phyloP scores from a whole-genome alignment of 2,113 vertebrate genomes.

The Lontra canadensis region DNA sequence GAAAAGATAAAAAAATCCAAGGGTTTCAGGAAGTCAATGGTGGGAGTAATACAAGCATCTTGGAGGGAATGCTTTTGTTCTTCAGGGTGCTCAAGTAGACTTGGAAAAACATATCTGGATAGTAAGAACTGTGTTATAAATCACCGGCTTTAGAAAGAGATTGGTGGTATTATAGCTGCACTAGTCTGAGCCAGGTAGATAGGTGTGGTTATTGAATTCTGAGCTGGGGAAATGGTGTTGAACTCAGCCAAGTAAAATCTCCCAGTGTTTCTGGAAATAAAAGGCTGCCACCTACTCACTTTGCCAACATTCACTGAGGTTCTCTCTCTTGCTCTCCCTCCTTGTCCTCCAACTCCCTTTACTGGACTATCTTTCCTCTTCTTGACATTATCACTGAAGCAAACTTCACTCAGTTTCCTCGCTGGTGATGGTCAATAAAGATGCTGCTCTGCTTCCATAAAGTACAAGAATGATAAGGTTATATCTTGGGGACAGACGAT shows the following conservation, averaged over 20 bases:
- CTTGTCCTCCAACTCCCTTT: background rate
- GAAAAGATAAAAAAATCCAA: background rate
- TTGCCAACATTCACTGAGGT: background rate
- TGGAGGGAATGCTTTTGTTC: background rate
- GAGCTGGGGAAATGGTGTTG: background rate
- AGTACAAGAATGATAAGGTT: background rate
- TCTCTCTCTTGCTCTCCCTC: background rate
- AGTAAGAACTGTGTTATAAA: background rate
- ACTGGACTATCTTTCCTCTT: background rate
- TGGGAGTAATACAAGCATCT: background rate
- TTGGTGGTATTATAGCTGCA: background rate
- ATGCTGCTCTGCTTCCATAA: background rate
- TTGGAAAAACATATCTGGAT: background rate
- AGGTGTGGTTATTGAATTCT: background rate
- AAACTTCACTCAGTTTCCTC: background rate
- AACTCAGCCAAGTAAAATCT: background rate
- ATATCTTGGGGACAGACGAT: background rate
- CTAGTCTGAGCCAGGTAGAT: background rate
- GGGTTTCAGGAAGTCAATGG: background rate
- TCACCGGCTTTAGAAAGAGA: background rate
- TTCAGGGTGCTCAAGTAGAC: background rate
- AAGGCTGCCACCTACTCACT: background rate
- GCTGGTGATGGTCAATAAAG: background rate
- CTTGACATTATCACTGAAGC: background rate
- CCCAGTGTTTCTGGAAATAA: background rate